Conservation (phyloP, 2,797 vertebrate species). For the Danionella dracula region DNA sequence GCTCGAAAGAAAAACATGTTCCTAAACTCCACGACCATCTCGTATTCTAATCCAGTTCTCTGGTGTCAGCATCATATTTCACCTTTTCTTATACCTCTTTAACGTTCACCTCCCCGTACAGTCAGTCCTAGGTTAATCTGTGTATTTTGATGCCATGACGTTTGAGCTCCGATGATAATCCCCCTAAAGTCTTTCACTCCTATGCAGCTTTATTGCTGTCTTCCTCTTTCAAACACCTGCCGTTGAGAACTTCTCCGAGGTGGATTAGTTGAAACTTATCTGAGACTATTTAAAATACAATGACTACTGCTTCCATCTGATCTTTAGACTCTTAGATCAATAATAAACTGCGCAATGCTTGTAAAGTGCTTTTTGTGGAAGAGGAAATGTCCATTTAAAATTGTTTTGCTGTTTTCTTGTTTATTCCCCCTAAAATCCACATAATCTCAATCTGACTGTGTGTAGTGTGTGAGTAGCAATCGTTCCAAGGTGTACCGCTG, state of each 20-base stretch:
- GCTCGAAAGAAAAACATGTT: constrained; percentile 42
- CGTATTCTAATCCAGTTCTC: constrained; percentile 43
- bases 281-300: neutral
- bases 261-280: neutral
- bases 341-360: neutral
- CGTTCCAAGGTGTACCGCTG: too few species aligned
- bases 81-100: constrained; percentile 20
- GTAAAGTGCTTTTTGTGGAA: neutral
- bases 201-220: constrained; percentile 3
- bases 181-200: constrained; percentile 1
- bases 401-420: neutral
- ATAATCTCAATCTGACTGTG: too few species aligned
- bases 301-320: neutral
- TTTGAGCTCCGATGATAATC: constrained; percentile 18
- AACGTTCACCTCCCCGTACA: constrained; percentile 29
- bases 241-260: neutral
- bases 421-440: neutral
- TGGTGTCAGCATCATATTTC: constrained; percentile 20
- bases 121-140: constrained; percentile 23
- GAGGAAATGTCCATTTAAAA: neutral
- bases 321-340: neutral
- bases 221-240: constrained; percentile 1
- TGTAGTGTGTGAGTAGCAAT: too few species aligned
- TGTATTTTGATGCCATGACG: constrained; percentile 26
- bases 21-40: constrained; percentile 36